Base-by-base conservation (phyloP, 2,113 vertebrate genomes). In the Cavia porcellus region DNA sequence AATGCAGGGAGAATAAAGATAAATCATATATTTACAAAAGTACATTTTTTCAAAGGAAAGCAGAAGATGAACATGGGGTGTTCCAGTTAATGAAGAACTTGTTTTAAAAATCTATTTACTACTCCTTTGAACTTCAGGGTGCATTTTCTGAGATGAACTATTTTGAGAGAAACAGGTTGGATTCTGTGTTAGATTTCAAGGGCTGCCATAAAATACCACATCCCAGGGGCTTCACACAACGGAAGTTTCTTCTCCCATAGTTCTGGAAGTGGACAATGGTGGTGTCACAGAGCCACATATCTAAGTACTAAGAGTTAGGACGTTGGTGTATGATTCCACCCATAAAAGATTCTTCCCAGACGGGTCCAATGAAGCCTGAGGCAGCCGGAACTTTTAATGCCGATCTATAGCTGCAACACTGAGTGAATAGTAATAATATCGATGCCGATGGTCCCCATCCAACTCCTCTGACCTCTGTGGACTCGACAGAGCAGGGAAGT, bases 31-130 rank as follows among this genome's bases (percentile, higher is more conserved):
- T 81, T 95, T 82, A 85, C 11, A 88, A 89, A 95, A 94, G 75
- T 24, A 87, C 45, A 79, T 77, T 79, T 57, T 96, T 97, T 92
- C 59, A 72, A 59, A 96, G 81, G 77, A 95, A 96, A 91, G 64
- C 2, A 42, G 85, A 50, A 96, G 75, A 96, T 90, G 93, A 90
- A 74, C 57, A 68, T 5, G 47, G 32, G 38, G 64, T 88, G 88
- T 85, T 81, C 22, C 30, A 55, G 24, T 19, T 90, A 96, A 92
- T 75, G 50, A 70, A 90, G 77, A 61, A 24, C 50, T 91, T 92
- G 45, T 38, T 75, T 85, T 85, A 22, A 70, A 81, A 85, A 89
- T 88, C n/a, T 84, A 22, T 66, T 57, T 92, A 68, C 38, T 45
- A 86, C 11, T 55, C 75, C 83, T 94, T 86, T 94, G 86, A 30